A percentile compares a stretch with the other conserved stretches of the same genome.
Evolutionary conservation across 2,888 invertebrate genomes (phyloP).

Genomic region (Lepas anatifera): DNA sequence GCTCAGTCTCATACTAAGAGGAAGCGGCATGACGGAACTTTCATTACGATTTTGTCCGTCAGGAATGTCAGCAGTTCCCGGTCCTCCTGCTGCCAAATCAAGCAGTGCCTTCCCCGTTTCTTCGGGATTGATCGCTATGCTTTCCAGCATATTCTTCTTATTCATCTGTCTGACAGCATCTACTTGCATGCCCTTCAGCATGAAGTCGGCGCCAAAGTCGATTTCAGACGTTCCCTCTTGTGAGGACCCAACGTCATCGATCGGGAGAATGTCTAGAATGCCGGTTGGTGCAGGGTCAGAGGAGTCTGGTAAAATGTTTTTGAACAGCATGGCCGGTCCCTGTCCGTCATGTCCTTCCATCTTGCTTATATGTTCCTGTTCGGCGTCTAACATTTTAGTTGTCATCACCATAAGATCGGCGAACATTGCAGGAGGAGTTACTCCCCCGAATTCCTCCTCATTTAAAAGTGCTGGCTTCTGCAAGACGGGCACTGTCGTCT

Average conservation of each 20-base stretch:
- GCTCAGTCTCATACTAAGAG: neutral
- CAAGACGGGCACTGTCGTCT: neutral
- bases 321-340: too few relatives aligned
- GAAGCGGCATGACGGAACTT: too few relatives aligned
- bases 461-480: neutral
- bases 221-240: too few relatives aligned
- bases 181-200: neutral
- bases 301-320: too few relatives aligned
- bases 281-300: too few relatives aligned
- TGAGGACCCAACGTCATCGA: too few relatives aligned
- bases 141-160: neutral
- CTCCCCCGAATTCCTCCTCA: neutral
- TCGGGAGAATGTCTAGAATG: too few relatives aligned
- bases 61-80: too few relatives aligned
- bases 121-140: neutral
- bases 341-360: too few relatives aligned
- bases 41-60: too few relatives aligned
- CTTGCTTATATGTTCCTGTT: neutral
- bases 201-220: neutral
- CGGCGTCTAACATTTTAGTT: neutral
- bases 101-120: too few relatives aligned
- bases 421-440: neutral
- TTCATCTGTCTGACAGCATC: neutral
- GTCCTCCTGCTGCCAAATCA: too few relatives aligned
- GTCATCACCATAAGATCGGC: neutral